Evolutionary conservation across 2,113 vertebrate genomes (phyloP), one percentile per base, ranked within the genome.

Genomic region (Aphelocoma coerulescens): DNA sequence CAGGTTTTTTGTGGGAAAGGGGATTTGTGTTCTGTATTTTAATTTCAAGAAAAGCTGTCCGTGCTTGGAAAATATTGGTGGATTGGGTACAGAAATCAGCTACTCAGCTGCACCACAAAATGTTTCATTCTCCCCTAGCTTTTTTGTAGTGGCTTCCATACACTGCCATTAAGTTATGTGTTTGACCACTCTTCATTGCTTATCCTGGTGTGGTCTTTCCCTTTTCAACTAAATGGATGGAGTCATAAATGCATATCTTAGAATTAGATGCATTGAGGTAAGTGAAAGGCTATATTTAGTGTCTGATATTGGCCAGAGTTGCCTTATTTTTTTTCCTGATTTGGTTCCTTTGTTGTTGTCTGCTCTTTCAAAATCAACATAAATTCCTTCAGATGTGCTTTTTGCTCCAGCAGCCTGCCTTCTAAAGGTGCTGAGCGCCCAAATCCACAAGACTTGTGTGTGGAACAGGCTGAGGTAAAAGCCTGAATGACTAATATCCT

Each of bases 151-250:
- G 98, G 98, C 96, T 97, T 97, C 96, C 93, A 88, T 95, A 97
- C 94, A 93, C 98, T 98, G 94, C 95, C 94, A 97, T 97, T 97
- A 98, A 92, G 91, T 96, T 97, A 95, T 97, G 96, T 93, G 89
- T 97, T 94, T 97, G 97, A 96, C 97, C 97, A 97, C 97, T 95
- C 96, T 91, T 96, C 94, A 46, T 95, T 96, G 95, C 97, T 97
- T 97, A 97, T 96, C 92, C 97, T 97, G 95, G 96, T 98, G 98
- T 97, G 98, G 98, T 98, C 97, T 97, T 96, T 97, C 92, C 95
- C 95, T 97, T 98, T 97, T 97, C 96, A 97, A 94, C 67, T 75
- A 87, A 97, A 97, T 95, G 94, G 94, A 96, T 96, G 90, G 97
- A 98, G 97, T 97, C 96, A 97, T 96, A 97, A 98, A 97, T 94